Evolutionary conservation across 2,113 vertebrate species (phyloP), one percentile per base, ranked within the genome.

Genomic region (Leucoraja erinaceus): DNA sequence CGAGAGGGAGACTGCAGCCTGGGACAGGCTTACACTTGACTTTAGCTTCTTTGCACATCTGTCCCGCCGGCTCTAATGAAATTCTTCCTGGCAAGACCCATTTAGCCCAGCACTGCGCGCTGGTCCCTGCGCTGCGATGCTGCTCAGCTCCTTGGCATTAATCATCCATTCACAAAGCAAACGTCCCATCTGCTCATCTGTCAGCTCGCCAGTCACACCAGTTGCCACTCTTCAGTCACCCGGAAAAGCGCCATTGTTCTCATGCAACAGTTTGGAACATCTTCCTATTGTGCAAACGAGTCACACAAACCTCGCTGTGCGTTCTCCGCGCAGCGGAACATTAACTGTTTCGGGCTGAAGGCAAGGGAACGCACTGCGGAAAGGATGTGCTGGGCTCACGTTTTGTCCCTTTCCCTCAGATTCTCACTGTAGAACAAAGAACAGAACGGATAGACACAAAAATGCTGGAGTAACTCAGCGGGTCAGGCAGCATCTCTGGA

Each of bases 121-220:
- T 88, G 38, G 78, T 54, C 33, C 90, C 54, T 9, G 88, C n/a
- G 54, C 38, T 25, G 90, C n/a, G 66, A 31, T n/a, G 47, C 18
- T 1, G 18, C 66, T 47, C 33, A 47, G 20, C 90, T 72, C 66
- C 33, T 6, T 31, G 28, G 63, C 95, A 97, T 97, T 97, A 96
- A 97, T 97, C 97, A 97, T 95, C 96, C 93, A 95, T 96, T 95
- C 95, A 94, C 95, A 95, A 76, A 95, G 96, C 95, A 94, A 78
- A 95, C 95, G 94, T 94, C 94, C 97, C 97, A 97, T 97, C 97
- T 98, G 97, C 96, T 93, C 93, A 94, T 86, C 93, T 93, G 95
- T 95, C 95, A 93, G 54, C 9, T 5, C 94, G 94, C 95, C 95
- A 95, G 96, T 96, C 96, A 68, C 90, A 74, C 31, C 66, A 25